Conservation (phyloP, 1,140 invertebrate species). For the Schlechtendalia chinensis region DNA sequence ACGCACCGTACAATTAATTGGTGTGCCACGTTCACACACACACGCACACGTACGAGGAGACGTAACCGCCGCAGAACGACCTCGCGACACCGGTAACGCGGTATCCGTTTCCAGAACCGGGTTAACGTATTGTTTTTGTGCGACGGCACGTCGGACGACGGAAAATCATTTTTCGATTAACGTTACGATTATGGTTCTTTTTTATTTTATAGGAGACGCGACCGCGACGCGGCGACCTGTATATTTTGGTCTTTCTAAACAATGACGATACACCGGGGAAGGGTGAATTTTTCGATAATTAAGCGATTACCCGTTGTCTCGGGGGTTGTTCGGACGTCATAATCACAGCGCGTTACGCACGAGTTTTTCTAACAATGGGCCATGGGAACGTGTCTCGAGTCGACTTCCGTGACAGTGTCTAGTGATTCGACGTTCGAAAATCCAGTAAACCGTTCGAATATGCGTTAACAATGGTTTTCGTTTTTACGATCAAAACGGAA, state of each 20-base stretch:
- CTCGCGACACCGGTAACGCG: too few relatives aligned
- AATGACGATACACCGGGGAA: too few relatives aligned
- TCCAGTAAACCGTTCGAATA: too few relatives aligned
- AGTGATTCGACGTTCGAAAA: too few relatives aligned
- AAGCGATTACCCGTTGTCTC: conserved; percentile 13
- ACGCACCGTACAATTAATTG: background rate
- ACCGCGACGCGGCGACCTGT: background rate
- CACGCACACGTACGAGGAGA: too few relatives aligned
- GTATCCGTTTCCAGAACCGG: too few relatives aligned
- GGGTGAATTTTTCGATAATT: background rate
- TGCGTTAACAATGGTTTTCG: too few relatives aligned
- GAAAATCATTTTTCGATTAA: conserved; percentile 31
- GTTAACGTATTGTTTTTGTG: background rate
- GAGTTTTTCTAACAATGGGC: conserved; percentile 35
- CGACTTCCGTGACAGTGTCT: too few relatives aligned
- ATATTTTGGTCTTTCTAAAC: background rate
- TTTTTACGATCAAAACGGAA: too few relatives aligned
- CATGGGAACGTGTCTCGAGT: background rate
- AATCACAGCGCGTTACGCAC: conserved; percentile 26
- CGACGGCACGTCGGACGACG: background rate
- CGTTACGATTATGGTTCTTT: background rate
- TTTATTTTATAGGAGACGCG: background rate
- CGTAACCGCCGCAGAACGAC: too few relatives aligned
- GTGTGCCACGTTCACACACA: too few relatives aligned
- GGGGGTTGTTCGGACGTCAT: conserved; percentile 3